Conservation (phyloP, 2,888 invertebrate species). For the Hydraecia micacea region DNA sequence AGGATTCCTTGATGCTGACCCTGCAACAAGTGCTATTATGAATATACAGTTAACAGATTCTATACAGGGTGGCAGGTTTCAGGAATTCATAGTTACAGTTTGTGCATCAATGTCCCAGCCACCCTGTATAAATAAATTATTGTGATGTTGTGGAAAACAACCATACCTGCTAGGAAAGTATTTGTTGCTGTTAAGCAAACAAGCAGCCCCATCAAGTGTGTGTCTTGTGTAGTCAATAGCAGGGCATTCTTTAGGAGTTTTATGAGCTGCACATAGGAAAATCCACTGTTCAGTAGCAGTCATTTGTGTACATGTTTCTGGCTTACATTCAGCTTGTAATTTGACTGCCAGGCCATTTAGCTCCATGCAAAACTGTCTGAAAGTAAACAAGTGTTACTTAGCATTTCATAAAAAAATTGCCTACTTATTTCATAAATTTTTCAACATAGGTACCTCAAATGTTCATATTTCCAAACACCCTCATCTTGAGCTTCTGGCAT, state of each 20-base stretch:
- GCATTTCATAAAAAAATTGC: background rate
- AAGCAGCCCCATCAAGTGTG: slow-evolving; percentile 99
- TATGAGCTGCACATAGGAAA: slow-evolving; percentile 99
- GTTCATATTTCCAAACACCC: slow-evolving; percentile 99
- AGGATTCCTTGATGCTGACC: slow-evolving; percentile 99
- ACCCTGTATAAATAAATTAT: background rate
- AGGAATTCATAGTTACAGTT: background rate
- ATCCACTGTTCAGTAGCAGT: slow-evolving; percentile 99
- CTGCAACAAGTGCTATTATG: slow-evolving; percentile 88
- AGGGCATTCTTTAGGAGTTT: slow-evolving; percentile 99
- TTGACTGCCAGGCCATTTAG: slow-evolving; percentile 99
- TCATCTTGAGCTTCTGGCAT: slow-evolving; percentile 99
- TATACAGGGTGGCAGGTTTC: background rate
- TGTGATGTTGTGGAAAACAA: slow-evolving; percentile 15
- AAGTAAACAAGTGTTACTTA: slow-evolving; percentile 20
- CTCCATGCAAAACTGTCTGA: slow-evolving; percentile 99
- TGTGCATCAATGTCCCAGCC: background rate
- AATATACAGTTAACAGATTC: background rate
- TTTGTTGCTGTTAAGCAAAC: slow-evolving; percentile 99
- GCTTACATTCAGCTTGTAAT: slow-evolving; percentile 98
- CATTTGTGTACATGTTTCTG: slow-evolving; percentile 99
- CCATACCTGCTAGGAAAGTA: slow-evolving; percentile 99
- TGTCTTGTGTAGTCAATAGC: slow-evolving; percentile 99
- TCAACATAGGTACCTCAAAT: slow-evolving; percentile 94
- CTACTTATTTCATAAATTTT: background rate